Evolutionary conservation across 2,113 vertebrate genomes (phyloP).

Genomic region (Hassar affinis): DNA sequence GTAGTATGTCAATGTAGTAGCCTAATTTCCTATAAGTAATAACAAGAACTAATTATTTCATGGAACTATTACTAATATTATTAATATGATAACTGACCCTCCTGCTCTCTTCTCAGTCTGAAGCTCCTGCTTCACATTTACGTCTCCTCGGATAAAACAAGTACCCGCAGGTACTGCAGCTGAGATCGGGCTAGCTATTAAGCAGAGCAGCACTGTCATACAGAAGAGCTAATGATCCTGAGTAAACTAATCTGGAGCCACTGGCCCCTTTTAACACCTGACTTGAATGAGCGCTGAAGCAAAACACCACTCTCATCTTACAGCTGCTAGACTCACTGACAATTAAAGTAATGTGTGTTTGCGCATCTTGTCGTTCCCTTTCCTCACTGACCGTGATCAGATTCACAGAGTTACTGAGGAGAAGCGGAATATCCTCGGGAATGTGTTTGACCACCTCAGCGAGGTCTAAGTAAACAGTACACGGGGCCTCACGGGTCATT

Average conservation of each 20-base stretch:
- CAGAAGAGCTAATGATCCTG: conserved; percentile 14
- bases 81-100: background rate
- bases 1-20: background rate
- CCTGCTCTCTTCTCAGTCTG: background rate
- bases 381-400: background rate
- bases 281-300: conserved; percentile 1
- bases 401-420: background rate
- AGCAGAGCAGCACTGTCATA: background rate
- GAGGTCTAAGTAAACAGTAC: background rate
- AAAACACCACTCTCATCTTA: background rate
- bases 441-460: background rate
- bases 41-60: background rate
- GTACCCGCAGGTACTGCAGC: background rate
- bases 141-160: background rate
- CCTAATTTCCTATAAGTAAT: background rate
- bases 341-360: background rate
- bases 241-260: conserved; percentile 8
- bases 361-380: background rate
- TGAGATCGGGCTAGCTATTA: background rate
- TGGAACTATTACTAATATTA: background rate
- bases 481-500: background rate
- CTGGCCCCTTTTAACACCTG: conserved; percentile 17
- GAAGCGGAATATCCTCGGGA: background rate
- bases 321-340: background rate
- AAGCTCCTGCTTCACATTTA: background rate